Evolutionary conservation across 2,113 vertebrate genomes (phyloP).

Genomic region (Tragelaphus buxtoni): DNA sequence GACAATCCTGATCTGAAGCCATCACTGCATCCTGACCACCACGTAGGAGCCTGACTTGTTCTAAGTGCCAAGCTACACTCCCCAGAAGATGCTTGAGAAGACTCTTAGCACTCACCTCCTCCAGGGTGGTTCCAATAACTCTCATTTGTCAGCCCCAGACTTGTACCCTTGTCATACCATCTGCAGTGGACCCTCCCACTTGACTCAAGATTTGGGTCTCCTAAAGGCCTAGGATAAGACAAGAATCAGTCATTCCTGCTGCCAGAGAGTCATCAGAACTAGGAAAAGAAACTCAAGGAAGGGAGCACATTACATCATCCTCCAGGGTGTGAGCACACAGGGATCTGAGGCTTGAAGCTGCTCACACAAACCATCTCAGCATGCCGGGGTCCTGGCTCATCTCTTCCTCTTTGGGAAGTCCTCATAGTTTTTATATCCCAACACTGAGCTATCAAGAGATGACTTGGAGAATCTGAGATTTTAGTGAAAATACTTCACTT

Average conservation of each 20-base stretch:
- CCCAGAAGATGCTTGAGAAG: neutral
- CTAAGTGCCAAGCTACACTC: neutral
- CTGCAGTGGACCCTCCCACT: neutral
- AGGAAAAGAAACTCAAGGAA: neutral
- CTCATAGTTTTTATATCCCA: neutral
- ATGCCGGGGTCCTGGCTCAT: accelerated
- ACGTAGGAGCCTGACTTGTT: neutral
- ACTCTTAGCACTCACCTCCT: neutral
- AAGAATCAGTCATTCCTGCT: neutral
- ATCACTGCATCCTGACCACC: neutral
- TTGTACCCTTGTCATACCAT: neutral
- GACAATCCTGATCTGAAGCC: neutral
- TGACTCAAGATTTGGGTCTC: neutral
- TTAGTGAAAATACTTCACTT: neutral
- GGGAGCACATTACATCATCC: neutral
- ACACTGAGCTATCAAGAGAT: neutral
- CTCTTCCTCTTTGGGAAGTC: neutral
- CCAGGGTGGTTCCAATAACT: neutral
- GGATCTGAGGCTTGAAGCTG: neutral
- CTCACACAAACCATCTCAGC: neutral
- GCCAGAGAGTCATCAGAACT: neutral
- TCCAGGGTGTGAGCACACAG: neutral
- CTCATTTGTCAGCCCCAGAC: neutral
- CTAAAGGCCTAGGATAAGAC: neutral
- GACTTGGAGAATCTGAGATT: neutral